Base-by-base conservation (phyloP, 2,797 vertebrate genomes). In the Sardinella longiceps region DNA sequence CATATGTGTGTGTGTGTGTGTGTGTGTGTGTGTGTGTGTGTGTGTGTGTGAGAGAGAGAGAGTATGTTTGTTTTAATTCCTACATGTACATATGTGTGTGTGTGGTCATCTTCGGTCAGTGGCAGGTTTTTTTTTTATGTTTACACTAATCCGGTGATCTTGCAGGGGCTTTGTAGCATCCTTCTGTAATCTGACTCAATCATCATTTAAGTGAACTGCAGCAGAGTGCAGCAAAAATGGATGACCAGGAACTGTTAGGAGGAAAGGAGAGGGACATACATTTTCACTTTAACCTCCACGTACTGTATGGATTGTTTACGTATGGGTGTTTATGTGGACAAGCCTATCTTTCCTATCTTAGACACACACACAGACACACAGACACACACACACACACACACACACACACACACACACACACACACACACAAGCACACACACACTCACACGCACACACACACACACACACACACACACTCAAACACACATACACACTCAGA, bases 121-220 rank as follows among this genome's bases (percentile, higher is more conserved):
- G 66, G 66, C 66, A 74, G n/a, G 66, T 33, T 74, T 74, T 33
- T 33, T 74, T 70, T 30, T 30, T 15, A 18, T 33, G 37, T 18
- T 15, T 14, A 15, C 66, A 6, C 33, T 74, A 74, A 74, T 74
- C 66, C 30, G 33, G 66, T 39, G 66, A 74, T 74, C 66, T 39
- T 74, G 33, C 66, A 18, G 66, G 66, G 30, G 66, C 66, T 74
- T 33, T 74, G 33, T 30, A 33, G 66, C 15, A 74, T 74, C 66
- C 28, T 74, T 33, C 4, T 12, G 66, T 74, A 74, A 39, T 74
- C 66, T 37, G 66, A 74, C 33, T 74, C 30, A 39, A 33, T 74
- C 4, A 18, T 74, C 66, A 37, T 18, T 18, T 74, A 74, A 74
- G 12, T 39, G 11, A 74, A 37, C 63, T 66, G 63, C 28, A 66